Base-by-base conservation (phyloP, 2,888 invertebrate genomes). In the Protophormia terraenovae region DNA sequence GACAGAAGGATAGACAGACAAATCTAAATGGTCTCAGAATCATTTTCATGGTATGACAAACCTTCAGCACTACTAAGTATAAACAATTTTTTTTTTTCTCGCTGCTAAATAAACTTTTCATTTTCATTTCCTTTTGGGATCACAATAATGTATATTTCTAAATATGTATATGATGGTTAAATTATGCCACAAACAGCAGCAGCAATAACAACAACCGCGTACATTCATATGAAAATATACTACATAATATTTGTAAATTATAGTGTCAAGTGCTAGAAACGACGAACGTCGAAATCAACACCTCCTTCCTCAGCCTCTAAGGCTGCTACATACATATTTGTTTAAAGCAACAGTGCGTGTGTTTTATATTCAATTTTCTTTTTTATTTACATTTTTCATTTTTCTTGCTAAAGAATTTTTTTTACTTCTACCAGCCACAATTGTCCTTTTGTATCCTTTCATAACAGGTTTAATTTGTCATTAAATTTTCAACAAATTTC, bases 211-310 rank as follows among this genome's bases (percentile, higher is more conserved):
- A 32, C 32, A 32, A 6, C 32, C 32, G 2, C 32, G n/a, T 32
- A 6, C 32, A 10, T 3, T 10, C 10, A 6, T 32, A 32, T 6
- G 10, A 50, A 47, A 45, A 47, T 60, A 47, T 50, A 24, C 32
- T 24, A 47, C 24, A 73, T 47, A 50, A 67, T 58, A 29, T 58
- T 66, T 80, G 22, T 58, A 67, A 73, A 32, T 60, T 73, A 66
- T 75, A 32, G 67, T 75, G 75, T 81, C 81, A 81, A 75, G 75
- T 50, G 67, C 50, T 67, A 38, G 35, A 67, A 38, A 71, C 29
- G 29, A 27, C 19, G 29, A 53, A 62, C 62, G 5, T 62, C 7
- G n/a, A 62, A 60, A 62, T 22, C 38, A 64, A 38, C 32, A 29
- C 58, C 24, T 14, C 29, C 19, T 47, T 60, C 14, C 50, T 29